These are phyloP conservation scores for Melieria omissa DNA, from an alignment of 2,888 invertebrate species.

Conservation along the genomic window DNA sequence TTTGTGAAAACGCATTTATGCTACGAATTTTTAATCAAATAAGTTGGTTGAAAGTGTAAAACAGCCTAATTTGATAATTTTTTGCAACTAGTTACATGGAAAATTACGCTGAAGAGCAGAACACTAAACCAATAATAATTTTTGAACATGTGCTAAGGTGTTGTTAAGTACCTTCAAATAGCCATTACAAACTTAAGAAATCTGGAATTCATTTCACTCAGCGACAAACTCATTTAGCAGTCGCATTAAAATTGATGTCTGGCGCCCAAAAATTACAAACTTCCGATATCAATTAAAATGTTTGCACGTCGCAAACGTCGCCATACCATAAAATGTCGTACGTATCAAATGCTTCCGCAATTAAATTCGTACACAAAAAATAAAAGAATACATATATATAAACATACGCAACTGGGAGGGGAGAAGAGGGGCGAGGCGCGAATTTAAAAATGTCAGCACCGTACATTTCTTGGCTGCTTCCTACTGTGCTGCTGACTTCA, in stretches of 20 bases:
- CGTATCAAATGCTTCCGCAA: slow-evolving; percentile 14
- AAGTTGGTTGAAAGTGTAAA: too few relatives aligned
- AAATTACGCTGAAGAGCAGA: too few relatives aligned
- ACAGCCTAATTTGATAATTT: too few relatives aligned
- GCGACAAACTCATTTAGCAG: neutral
- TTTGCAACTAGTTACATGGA: too few relatives aligned
- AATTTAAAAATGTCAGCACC: neutral
- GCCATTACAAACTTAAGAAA: too few relatives aligned
- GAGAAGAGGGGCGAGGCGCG: neutral
- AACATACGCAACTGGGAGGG: neutral
- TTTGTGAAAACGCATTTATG: too few relatives aligned
- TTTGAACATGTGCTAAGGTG: too few relatives aligned
- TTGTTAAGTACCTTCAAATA: too few relatives aligned
- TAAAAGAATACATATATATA: neutral
- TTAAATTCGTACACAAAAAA: neutral
- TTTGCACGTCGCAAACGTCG: slow-evolving; percentile 6
- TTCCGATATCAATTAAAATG: slow-evolving; percentile 19
- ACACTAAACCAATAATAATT: too few relatives aligned
- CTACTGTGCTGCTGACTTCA: too few relatives aligned
- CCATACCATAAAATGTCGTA: slow-evolving; percentile 5
- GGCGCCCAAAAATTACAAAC: neutral
- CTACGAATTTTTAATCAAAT: too few relatives aligned
- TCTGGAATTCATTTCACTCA: neutral
- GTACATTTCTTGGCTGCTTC: too few relatives aligned
- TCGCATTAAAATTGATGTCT: neutral